Percentiles rank a stretch among this genome's conserved stretches.
Evolutionary conservation across 2,888 invertebrate genomes (phyloP).

Genomic region (Athripsodes cinereus): DNA sequence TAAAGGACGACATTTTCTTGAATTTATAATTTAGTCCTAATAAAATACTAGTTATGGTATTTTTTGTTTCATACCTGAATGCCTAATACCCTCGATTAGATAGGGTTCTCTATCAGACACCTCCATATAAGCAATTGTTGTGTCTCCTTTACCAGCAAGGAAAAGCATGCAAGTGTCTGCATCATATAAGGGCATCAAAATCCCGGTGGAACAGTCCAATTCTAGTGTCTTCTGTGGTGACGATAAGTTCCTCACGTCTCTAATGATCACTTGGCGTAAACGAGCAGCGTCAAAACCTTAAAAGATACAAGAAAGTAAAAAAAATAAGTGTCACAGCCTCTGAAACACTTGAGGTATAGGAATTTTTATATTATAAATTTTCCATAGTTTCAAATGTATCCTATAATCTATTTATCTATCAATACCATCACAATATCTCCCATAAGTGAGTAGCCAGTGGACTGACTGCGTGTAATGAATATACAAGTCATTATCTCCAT

Average conservation of each 20-base stretch:
- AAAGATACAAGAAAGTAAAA: background rate
- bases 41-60: no score
- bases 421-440: no score
- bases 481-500: no score
- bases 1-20: no score
- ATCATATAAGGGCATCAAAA: conserved; percentile 89
- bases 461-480: no score
- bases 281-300: conserved; percentile 77
- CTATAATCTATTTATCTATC: no score
- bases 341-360: background rate
- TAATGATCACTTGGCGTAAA: conserved; percentile 80
- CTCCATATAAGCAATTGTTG: conserved; percentile 86
- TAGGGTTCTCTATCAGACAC: conserved; percentile 83
- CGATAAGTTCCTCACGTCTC: conserved; percentile 77
- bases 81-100: conserved; percentile 80
- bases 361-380: no score
- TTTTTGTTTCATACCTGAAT: conserved; percentile 51
- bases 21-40: no score
- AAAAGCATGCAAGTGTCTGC: conserved; percentile 93
- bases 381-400: no score
- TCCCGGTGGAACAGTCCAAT: conserved; percentile 82
- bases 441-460: no score
- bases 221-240: conserved; percentile 72
- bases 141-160: conserved; percentile 91
- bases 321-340: background rate